Conservation (phyloP, 2,113 vertebrate species). For the Tamias sibiricus region DNA sequence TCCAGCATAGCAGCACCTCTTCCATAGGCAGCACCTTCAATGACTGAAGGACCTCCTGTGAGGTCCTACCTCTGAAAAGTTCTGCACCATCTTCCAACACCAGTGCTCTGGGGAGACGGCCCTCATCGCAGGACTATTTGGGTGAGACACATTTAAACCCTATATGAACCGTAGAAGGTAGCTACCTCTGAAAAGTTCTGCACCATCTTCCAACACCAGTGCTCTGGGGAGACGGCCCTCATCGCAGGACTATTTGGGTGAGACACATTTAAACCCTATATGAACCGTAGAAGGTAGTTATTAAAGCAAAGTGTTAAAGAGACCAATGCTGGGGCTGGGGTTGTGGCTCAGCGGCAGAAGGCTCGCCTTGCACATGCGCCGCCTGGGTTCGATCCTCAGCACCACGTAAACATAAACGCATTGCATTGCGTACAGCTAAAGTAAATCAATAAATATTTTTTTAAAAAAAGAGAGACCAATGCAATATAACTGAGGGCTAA, state of each 20-base stretch:
- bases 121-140: no score
- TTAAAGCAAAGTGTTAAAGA: neutral
- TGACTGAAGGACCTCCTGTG: neutral
- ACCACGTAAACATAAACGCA: no score
- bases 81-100: neutral
- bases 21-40: no score
- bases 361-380: no score
- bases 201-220: neutral
- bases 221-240: no score
- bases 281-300: neutral
- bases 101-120: neutral
- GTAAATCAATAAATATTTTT: no score
- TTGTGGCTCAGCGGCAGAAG: no score
- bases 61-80: neutral
- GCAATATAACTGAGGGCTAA: neutral
- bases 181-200: neutral
- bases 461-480: neutral
- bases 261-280: neutral
- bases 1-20: neutral
- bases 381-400: no score
- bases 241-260: no score
- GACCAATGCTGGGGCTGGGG: no score
- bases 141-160: neutral
- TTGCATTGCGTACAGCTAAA: no score
- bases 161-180: neutral